Evolutionary conservation across 1,140 invertebrate species (phyloP), one percentile per base, ranked within the genome.

Genomic region (Drosophila baimaii): DNA sequence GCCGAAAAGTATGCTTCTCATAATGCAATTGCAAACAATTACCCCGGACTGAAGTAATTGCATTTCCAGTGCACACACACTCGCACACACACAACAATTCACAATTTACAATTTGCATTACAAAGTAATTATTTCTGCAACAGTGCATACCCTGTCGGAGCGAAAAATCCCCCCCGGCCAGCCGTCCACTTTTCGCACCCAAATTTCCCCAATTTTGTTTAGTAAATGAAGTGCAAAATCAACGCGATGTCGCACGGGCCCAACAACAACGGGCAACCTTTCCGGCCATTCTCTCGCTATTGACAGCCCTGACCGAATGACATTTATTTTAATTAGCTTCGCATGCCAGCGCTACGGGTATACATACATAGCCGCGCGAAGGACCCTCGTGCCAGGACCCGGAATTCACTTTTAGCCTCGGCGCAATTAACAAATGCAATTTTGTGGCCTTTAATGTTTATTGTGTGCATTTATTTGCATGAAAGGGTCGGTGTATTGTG

Each of bases 301-400:
- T 81, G 80, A 84, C 84, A 71, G 71, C 52, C 46, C 25, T 73
- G 73, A 59, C 58, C 77, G 68, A 78, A 64, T 62, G 84, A 71
- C 85, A 89, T 89, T 89, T 84, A 80, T 89, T 89, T 89, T 89
- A 89, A 89, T 89, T 89, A 89, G 84, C 80, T 84, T 31, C 37
- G 46, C 41, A 46, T 56, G 43, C 37, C 66, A 17, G 39, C 69
- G 33, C 61, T 35, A 51, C 66, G 27, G 31, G 56, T 65, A 15
- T 61, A 15, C 17, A 15, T 61, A 15, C 17, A 17, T 35, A 17
- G 15, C 12, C 13, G 27, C 8, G 8, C 27, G 7, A 21, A 54
- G 63, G 62, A 31, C 9, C 47, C 54, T 13, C 29, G 29, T 21
- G 62, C 55, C 41, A 39, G 62, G 62, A 71, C 21, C 13, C 52